Evolutionary conservation across 2,797 vertebrate species (phyloP), one percentile per base, ranked within the genome.

Genomic region (Australoheros facetus): DNA sequence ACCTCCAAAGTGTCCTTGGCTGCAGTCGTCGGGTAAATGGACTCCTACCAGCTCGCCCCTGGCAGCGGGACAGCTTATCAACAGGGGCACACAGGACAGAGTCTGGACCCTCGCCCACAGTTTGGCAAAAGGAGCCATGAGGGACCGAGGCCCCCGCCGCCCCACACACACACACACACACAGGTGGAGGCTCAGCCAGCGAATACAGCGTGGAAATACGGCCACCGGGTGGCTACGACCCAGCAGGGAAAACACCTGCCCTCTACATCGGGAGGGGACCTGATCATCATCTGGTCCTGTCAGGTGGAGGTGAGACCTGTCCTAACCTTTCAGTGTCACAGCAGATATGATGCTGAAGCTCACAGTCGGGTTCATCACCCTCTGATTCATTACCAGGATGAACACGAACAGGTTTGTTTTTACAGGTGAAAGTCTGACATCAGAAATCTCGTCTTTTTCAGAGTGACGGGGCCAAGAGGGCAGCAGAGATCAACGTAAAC

Each of bases 11-110:
- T 16, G 72, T 11, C 51, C 26, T 5, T 37, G 60, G 71, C 34
- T 51, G 0, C 73, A 60, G 37, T 13, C 7, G 69, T 6, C 0
- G 30, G 4, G 28, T 21, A 13, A 51, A 34, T 16, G 53, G 62
- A 82, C 64, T 48, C 16, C 3, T 8, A 42, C 56, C 26, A 21
- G 14, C 19, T 56, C 12, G 7, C 13, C 16, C n/a, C 79, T 88
- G 88, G 88, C 92, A 89, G 78, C 1, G 19, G 28, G 64, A 73
- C 77, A 83, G 81, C 88, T 90, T 91, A 91, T 94, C 91, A 80
- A 56, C 84, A 58, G 79, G 80, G 87, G 30, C 89, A 88, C 85
- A 90, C 80, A 71, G 79, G 76, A 88, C 81, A 72, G 64, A 69
- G 70, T n/a, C 81, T 93, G 94, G 91, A 79, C 82, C 69, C 9